These are phyloP conservation scores for Drosophila kanekoi DNA, from an alignment of 2,888 invertebrate genomes.

Conservation along the genomic window DNA sequence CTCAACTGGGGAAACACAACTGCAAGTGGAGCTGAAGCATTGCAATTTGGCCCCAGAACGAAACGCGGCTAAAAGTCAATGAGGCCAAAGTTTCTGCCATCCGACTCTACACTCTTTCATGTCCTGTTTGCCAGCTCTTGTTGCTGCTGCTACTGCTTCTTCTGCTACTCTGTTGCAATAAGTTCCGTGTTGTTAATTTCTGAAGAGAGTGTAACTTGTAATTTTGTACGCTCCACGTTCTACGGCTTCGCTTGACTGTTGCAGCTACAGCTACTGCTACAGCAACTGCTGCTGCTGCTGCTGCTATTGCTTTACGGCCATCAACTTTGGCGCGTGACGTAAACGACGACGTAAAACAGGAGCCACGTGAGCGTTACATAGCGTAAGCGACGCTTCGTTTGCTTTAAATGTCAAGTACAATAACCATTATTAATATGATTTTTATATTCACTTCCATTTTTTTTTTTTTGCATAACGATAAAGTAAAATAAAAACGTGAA, in stretches of 20 bases:
- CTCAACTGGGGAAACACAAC: constrained; percentile 23
- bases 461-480: constrained; percentile 15
- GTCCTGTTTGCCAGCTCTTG: constrained; percentile 6
- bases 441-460: background rate
- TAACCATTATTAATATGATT: constrained; percentile 49
- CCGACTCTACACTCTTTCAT: background rate
- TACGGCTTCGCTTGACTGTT: constrained; percentile 50
- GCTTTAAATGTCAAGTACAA: constrained; percentile 71
- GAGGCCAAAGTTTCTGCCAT: constrained; percentile 36
- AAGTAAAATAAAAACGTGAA: constrained; percentile 3
- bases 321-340: constrained; percentile 69
- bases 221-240: constrained; percentile 60
- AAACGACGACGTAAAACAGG: constrained; percentile 70
- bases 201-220: constrained; percentile 78
- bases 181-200: constrained; percentile 82
- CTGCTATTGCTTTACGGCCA: constrained; percentile 50
- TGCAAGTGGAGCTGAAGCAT: constrained; percentile 39
- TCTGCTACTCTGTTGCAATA: constrained; percentile 63
- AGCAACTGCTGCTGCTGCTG: constrained; percentile 10
- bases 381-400: constrained; percentile 67
- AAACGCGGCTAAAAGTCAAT: constrained; percentile 65
- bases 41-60: constrained; percentile 48
- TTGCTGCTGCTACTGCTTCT: constrained; percentile 8
- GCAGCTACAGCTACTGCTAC: constrained; percentile 18
- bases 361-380: constrained; percentile 71